Conservation (phyloP, 2,113 vertebrate species). For the Oryzias melastigma region DNA sequence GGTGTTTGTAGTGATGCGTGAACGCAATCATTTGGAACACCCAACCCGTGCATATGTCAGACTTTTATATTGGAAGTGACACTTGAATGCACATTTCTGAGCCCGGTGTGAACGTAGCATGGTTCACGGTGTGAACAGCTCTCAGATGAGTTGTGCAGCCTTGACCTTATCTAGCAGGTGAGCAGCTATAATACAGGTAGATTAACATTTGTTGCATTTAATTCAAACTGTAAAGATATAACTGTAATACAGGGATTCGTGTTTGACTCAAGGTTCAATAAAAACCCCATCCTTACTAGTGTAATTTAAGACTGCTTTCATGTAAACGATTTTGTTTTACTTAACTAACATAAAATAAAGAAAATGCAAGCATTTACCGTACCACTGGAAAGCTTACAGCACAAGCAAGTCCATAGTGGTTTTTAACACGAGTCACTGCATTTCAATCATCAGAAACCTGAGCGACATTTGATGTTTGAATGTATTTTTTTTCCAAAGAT, state of each 20-base stretch:
- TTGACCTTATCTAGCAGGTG: slow-evolving; percentile 22
- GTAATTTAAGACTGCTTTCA: slow-evolving; percentile 26
- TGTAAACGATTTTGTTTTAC: slow-evolving; percentile 31
- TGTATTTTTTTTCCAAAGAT: slow-evolving; percentile 47
- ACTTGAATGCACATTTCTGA: no score
- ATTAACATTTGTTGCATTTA: slow-evolving; percentile 21
- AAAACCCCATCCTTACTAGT: slow-evolving; percentile 11
- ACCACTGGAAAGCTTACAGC: slow-evolving; percentile 31
- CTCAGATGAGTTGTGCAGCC: slow-evolving; percentile 32
- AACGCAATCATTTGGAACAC: no score
- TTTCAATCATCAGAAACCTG: slow-evolving; percentile 35
- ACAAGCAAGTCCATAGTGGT: slow-evolving; percentile 37
- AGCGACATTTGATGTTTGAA: slow-evolving; percentile 57
- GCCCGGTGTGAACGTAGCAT: no score
- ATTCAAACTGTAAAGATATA: slow-evolving; percentile 37
- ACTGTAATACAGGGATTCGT: slow-evolving; percentile 17
- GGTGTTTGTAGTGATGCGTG: no score
- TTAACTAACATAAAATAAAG: slow-evolving; percentile 45
- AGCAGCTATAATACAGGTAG: slow-evolving; percentile 32
- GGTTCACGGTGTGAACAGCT: no score
- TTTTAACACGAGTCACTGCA: slow-evolving; percentile 38
- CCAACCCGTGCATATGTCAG: not conserved
- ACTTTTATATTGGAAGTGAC: slow-evolving; percentile 25
- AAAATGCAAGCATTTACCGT: slow-evolving; percentile 40
- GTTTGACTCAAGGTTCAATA: slow-evolving; percentile 14